A percentile compares a stretch with the other conserved stretches of the same genome.
Conservation (phyloP, 2,113 vertebrate genomes). For the Rousettus leschenaultii region DNA sequence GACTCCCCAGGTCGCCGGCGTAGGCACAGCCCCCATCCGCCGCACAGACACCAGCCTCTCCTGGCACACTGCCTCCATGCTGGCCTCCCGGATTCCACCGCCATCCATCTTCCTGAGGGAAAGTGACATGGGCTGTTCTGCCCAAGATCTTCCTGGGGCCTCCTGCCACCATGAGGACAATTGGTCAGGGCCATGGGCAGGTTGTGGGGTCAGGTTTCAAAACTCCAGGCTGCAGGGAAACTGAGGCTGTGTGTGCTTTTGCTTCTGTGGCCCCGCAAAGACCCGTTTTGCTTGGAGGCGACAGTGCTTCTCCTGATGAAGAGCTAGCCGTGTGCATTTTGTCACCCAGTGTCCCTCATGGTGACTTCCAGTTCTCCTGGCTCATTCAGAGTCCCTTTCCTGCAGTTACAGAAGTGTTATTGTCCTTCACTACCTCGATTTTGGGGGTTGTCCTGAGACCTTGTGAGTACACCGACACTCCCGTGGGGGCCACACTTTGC, state of each 20-base stretch:
- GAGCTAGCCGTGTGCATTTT: rapidly evolving
- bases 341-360: rapidly evolving
- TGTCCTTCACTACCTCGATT: not conserved
- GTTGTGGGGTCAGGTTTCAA: not conserved
- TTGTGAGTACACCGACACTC: not conserved
- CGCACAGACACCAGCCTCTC: not conserved
- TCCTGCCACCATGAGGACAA: not conserved
- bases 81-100: not conserved
- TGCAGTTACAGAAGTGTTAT: not conserved
- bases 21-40: not conserved
- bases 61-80: not conserved
- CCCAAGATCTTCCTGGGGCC: not conserved
- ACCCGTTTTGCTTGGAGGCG: not conserved
- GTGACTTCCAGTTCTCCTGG: not conserved
- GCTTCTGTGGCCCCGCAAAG: not conserved
- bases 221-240: not conserved
- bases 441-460: not conserved
- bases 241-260: not conserved
- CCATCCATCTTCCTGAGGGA: not conserved
- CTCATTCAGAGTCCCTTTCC: not conserved
- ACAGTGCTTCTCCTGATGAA: not conserved
- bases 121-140: not conserved
- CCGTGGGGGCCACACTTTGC: not conserved
- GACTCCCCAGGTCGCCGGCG: not conserved
- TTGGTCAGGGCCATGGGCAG: not conserved